These are phyloP conservation scores for Temnothorax longispinosus DNA, from an alignment of 1,140 invertebrate genomes.

Conservation along the genomic window DNA sequence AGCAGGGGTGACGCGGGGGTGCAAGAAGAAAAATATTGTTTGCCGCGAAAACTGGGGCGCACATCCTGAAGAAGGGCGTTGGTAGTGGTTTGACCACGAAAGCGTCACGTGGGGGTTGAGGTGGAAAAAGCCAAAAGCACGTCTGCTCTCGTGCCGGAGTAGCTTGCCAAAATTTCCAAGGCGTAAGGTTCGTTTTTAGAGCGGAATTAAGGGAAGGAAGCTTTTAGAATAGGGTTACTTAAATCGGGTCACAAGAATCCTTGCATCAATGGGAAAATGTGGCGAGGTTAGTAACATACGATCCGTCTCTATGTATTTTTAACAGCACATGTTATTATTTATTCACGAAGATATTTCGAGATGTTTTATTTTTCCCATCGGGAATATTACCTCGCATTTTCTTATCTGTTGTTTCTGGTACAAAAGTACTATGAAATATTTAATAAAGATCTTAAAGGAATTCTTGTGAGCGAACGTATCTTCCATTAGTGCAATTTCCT, in stretches of 20 bases:
- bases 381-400: neutral
- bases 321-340: neutral
- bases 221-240: slow-evolving; percentile 64
- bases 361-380: neutral
- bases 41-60: slow-evolving; percentile 76
- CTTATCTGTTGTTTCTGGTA: neutral
- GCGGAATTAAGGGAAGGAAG: slow-evolving; percentile 48
- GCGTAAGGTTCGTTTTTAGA: slow-evolving; percentile 57
- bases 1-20: slow-evolving; percentile 30
- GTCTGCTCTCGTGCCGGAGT: slow-evolving; percentile 29
- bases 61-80: slow-evolving; percentile 59
- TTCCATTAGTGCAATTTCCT: neutral
- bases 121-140: slow-evolving; percentile 41
- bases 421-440: slow-evolving; percentile 18
- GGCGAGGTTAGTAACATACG: neutral
- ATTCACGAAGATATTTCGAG: neutral
- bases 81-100: slow-evolving; percentile 36
- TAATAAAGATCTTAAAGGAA: neutral
- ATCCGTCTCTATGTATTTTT: slow-evolving; percentile 12
- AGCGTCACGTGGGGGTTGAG: slow-evolving; percentile 14
- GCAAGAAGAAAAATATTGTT: slow-evolving; percentile 79
- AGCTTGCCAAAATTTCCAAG: slow-evolving; percentile 73
- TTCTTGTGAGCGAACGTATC: neutral
- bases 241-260: slow-evolving; percentile 48
- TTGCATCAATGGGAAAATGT: neutral